Percentiles rank a stretch among this genome's conserved stretches.
These are phyloP conservation scores for Dicentrarchus labrax DNA, from an alignment of 2,113 vertebrate species.

Conservation along the genomic window DNA sequence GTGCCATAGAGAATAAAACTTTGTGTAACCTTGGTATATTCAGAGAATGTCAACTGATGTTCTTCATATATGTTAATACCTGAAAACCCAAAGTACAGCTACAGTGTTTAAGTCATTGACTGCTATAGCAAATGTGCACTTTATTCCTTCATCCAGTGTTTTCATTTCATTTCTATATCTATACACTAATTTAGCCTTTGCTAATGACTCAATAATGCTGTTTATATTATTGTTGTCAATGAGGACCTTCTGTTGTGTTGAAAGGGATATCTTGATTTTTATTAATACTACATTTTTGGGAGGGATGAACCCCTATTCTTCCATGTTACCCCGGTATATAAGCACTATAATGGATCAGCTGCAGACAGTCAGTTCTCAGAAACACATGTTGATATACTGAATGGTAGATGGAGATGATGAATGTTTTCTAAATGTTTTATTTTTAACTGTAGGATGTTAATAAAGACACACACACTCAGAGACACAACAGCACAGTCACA, in stretches of 20 bases:
- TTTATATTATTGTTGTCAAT: not conserved
- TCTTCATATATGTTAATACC: not conserved
- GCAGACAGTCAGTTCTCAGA: not conserved
- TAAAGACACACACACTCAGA: conserved; percentile 30
- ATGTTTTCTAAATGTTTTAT: conserved; percentile 33
- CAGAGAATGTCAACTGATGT: not conserved
- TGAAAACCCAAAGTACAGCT: not conserved
- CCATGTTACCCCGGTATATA: too few species aligned
- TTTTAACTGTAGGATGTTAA: conserved; percentile 13
- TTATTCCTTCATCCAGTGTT: too few species aligned
- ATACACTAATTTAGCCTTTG: not conserved
- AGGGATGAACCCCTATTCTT: not conserved
- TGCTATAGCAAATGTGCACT: too few species aligned
- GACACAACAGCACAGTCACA: conserved; percentile 41
- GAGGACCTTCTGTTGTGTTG: not conserved
- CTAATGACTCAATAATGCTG: not conserved
- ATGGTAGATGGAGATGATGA: conserved; percentile 3
- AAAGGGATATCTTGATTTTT: not conserved
- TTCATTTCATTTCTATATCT: too few species aligned
- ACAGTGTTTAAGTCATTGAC: not conserved
- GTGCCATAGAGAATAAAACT: not conserved
- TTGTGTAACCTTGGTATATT: too few species aligned
- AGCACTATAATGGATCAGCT: not conserved
- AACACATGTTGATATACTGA: conserved; percentile 15
- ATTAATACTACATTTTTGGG: not conserved